Evolutionary conservation across 2,797 vertebrate species (phyloP).

Genomic region (Spondyliosoma cantharus): DNA sequence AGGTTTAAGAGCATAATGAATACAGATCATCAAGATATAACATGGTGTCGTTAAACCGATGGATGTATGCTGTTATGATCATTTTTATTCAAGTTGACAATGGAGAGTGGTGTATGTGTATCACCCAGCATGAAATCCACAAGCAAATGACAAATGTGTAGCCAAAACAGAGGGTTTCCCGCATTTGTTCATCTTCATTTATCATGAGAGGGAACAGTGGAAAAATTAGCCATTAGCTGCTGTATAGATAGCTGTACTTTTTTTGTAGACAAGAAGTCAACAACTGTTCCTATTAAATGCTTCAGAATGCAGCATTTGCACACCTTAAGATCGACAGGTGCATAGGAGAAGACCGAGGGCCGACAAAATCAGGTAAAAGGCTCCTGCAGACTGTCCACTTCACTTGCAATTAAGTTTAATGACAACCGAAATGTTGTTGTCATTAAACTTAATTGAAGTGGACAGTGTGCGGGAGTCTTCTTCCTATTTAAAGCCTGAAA

Average conservation of each 20-base stretch:
- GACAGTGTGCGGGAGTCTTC: no score
- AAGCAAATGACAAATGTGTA: background rate
- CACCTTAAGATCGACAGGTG: no score
- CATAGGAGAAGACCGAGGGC: no score
- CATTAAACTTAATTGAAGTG: no score
- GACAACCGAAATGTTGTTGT: no score
- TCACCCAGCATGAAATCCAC: background rate
- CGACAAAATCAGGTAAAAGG: no score
- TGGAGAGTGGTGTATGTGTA: background rate
- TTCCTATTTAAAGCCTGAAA: background rate
- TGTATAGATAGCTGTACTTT: background rate
- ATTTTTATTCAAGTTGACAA: background rate
- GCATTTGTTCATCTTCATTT: background rate
- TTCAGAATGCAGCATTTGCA: no score
- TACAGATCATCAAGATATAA: background rate
- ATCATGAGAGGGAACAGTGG: background rate
- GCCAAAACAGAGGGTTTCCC: background rate
- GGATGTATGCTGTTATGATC: background rate
- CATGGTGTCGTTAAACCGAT: background rate
- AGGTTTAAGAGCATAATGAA: background rate
- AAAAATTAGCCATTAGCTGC: background rate
- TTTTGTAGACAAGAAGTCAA: background rate
- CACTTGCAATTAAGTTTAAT: no score
- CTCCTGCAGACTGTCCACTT: no score
- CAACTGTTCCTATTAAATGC: background rate